Evolutionary conservation across 1,140 invertebrate species (phyloP), one percentile per base, ranked within the genome.

Genomic region (Oncopeltus fasciatus): DNA sequence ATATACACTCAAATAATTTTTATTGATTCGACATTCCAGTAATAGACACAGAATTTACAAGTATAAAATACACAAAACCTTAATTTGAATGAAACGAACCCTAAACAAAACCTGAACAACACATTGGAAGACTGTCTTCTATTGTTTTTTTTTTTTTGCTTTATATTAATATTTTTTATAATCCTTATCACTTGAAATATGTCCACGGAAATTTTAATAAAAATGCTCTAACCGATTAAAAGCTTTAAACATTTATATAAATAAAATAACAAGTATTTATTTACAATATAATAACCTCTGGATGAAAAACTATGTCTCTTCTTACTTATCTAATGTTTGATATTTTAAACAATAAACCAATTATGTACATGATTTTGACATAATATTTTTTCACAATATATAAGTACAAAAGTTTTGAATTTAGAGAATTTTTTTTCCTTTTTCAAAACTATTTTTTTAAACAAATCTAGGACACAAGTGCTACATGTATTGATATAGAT

Each of bases 21-120:
- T 53, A 53, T 53, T 53, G 49, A 24, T 24, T 53, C 16, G 26
- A 24, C 16, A 21, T 53, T 24, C 24, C 18, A 53, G 49, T 24
- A 53, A 24, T 24, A 53, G 49, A 53, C 49, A 53, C 49, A 53
- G 49, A 53, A 53, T 53, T 53, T 53, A 53, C 49, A 53, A 53
- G 2, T 53, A 24, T 2, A 53, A 16, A n/a, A n/a, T n/a, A n/a
- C n/a, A n/a, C n/a, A n/a, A n/a, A n/a, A n/a, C n/a, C n/a, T n/a
- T n/a, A n/a, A n/a, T n/a, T n/a, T n/a, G n/a, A n/a, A n/a, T n/a
- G n/a, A n/a, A n/a, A n/a, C n/a, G n/a, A n/a, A n/a, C n/a, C n/a
- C n/a, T 24, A 53, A 53, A 53, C 16, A 24, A 53, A 53, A 53
- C 20, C 49, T 14, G 26, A 53, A 53, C 49, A 53, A 53, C 49